Conservation (phyloP, 2,797 vertebrate genomes). For the Knipowitschia caucasica region DNA sequence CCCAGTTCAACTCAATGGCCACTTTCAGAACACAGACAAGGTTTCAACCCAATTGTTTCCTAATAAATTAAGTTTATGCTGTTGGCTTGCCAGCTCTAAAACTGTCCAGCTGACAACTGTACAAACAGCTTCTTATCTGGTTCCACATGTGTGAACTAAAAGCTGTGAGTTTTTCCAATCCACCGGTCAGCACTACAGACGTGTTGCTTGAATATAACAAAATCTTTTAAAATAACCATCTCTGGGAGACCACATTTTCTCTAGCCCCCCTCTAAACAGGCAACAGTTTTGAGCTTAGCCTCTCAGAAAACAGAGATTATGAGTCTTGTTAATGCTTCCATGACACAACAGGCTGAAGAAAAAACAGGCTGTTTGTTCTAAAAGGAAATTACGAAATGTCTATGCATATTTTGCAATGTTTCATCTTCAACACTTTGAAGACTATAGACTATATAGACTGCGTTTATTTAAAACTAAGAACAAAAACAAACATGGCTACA, state of each 20-base stretch:
- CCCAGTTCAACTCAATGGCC: no score
- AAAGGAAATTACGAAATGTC: conserved; percentile 53
- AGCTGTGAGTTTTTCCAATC: not conserved
- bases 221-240: not conserved
- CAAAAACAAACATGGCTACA: not conserved
- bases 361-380: conserved; percentile 11
- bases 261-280: not conserved
- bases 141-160: not conserved
- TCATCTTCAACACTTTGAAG: conserved; percentile 5
- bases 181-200: not conserved
- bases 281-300: not conserved
- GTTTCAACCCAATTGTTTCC: no score
- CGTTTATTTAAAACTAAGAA: conserved; percentile 14
- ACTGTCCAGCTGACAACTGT: not conserved
- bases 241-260: not conserved
- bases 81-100: not conserved
- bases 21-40: no score
- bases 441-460: conserved; percentile 5
- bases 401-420: conserved; percentile 36
- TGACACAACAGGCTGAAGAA: not conserved
- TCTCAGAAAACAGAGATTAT: not conserved
- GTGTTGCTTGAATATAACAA: no score
- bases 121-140: conserved; percentile 5
- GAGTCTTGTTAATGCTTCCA: not conserved
- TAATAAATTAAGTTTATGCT: no score